Percentiles rank a stretch among this genome's conserved stretches.
Conservation (phyloP, 2,113 vertebrate genomes). For the Daubentonia madagascariensis region DNA sequence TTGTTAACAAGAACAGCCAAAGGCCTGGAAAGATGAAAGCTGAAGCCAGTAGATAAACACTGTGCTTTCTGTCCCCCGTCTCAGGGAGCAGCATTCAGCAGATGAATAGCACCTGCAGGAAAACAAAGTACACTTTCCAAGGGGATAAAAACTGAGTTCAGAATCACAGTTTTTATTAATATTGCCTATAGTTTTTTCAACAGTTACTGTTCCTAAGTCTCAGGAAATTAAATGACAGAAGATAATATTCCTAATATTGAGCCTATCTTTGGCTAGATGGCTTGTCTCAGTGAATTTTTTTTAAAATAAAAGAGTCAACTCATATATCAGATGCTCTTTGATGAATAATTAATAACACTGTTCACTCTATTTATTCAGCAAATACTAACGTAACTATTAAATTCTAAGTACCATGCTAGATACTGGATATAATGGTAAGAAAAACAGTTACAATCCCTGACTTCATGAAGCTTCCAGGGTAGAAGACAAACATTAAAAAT, state of each 20-base stretch:
- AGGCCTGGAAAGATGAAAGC: constrained; percentile 40
- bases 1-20: background rate
- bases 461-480: background rate
- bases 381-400: constrained; percentile 40
- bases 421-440: background rate
- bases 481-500: constrained; percentile 22
- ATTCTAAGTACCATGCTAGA: background rate
- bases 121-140: constrained; percentile 34
- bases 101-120: background rate
- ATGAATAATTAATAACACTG: constrained; percentile 50
- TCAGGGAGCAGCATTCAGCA: background rate
- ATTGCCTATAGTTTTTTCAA: constrained; percentile 15
- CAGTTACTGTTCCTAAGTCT: constrained; percentile 35
- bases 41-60: background rate
- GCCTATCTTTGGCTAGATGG: constrained; percentile 38
- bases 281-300: constrained; percentile 15
- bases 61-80: background rate
- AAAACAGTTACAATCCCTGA: background rate
- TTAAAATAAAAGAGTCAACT: constrained; percentile 40
- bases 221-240: constrained; percentile 69
- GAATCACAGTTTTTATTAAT: constrained; percentile 46
- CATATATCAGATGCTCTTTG: constrained; percentile 26
- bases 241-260: constrained; percentile 52
- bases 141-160: background rate
- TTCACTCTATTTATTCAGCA: constrained; percentile 45